A percentile compares a stretch with the other conserved stretches of the same genome.
These are phyloP conservation scores for Spisula solida DNA, from an alignment of 2,888 invertebrate genomes.

Conservation along the genomic window DNA sequence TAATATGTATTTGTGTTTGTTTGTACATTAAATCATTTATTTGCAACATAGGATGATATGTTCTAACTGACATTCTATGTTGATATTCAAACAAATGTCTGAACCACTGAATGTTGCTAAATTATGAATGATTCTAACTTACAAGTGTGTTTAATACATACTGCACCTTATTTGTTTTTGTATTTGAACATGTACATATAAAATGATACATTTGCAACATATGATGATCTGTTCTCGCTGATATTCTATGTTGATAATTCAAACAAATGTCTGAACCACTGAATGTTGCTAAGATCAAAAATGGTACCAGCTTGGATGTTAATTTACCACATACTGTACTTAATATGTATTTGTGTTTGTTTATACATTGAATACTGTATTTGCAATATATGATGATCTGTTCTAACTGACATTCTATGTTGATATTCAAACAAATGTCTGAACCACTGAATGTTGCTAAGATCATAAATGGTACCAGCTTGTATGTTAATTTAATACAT, in stretches of 20 bases:
- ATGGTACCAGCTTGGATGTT: too few relatives aligned
- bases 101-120: slow-evolving; percentile 49
- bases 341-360: background rate
- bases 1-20: background rate
- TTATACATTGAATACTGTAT: background rate
- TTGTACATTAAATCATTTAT: background rate
- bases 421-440: slow-evolving; percentile 41
- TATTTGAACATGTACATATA: background rate
- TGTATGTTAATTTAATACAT: background rate
- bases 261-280: slow-evolving; percentile 22
- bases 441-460: slow-evolving; percentile 35
- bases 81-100: slow-evolving; percentile 23
- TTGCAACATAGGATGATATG: slow-evolving; percentile 24
- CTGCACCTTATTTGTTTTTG: background rate
- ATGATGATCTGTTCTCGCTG: slow-evolving; percentile 7
- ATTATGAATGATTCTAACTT: too few relatives aligned
- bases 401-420: slow-evolving; percentile 17
- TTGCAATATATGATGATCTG: slow-evolving; percentile 16
- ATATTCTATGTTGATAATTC: background rate
- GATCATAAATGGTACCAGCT: background rate
- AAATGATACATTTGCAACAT: background rate
- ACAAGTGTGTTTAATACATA: too few relatives aligned
- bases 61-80: slow-evolving; percentile 18
- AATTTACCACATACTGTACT: background rate
- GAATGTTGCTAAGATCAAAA: background rate